A percentile compares a stretch with the other conserved stretches of the same genome.
Conservation (phyloP, 2,888 invertebrate species). For the Gortyna flavago region DNA sequence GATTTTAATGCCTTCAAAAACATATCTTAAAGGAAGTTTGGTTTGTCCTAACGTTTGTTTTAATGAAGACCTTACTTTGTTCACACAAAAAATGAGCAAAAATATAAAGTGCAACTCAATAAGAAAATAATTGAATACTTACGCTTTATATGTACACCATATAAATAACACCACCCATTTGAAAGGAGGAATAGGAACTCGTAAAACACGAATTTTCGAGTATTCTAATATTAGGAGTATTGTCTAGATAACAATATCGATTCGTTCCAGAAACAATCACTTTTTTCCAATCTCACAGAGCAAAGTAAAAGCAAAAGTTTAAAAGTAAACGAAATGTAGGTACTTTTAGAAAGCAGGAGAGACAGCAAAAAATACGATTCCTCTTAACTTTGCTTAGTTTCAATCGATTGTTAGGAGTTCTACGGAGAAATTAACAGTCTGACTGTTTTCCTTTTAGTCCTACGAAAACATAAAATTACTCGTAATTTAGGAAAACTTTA, state of each 20-base stretch:
- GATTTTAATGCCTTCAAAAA: too few species aligned
- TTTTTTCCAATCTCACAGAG: neutral
- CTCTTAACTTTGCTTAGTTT: constrained; percentile 33
- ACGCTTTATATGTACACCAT: too few species aligned
- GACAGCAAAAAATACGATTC: constrained; percentile 25
- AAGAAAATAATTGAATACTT: too few species aligned
- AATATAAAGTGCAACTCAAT: neutral
- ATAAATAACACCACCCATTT: too few species aligned
- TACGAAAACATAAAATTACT: constrained; percentile 55
- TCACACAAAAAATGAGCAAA: neutral
- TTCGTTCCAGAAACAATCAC: neutral
- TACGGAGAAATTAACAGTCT: constrained; percentile 38
- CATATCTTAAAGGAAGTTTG: neutral
- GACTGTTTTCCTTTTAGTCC: constrained; percentile 42
- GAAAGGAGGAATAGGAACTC: too few species aligned
- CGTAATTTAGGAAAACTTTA: constrained; percentile 51
- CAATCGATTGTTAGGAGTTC: constrained; percentile 48
- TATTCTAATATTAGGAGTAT: neutral
- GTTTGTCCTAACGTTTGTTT: neutral
- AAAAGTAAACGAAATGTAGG: constrained; percentile 7
- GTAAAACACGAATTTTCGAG: neutral
- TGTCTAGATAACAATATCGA: neutral
- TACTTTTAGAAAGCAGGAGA: neutral
- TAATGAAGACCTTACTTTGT: neutral
- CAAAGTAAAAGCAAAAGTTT: neutral